Evolutionary conservation across 2,888 invertebrate species (phyloP), one percentile per base, ranked within the genome.

Genomic region (Lasiommata megera): DNA sequence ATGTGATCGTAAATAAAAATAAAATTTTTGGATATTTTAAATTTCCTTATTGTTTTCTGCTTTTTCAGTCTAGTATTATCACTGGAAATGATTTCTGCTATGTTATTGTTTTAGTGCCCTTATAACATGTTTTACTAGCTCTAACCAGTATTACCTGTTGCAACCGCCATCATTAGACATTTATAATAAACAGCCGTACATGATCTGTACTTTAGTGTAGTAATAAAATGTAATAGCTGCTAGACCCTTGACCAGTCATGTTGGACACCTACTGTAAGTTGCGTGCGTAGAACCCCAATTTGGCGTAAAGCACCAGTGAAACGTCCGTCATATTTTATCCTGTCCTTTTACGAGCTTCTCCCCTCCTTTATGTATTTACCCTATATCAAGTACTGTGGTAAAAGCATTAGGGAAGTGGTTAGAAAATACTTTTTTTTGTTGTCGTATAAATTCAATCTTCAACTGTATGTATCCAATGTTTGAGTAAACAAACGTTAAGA

Each of bases 181-280:
- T 46, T 11, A 31, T 6, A 43, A 43, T 43, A 12, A 11, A 28
- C 2, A 8, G 16, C 31, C 29, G 29, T 31, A 29, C 6, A 5
- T 23, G 5, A 3, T 23, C 46, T 17, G 12, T 31, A 23, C 41
- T 28, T 54, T 40, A 52, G n/a, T 47, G 46, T 34, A 38, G 51
- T 54, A 50, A 57, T 61, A 54, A 54, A 58, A 17, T 29, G 43
- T 34, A 47, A 43, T 58, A 43, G 23, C 28, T 54, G 7, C 16
- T 44, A 12, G 8, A 29, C 31, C 31, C 16, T 36, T 53, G 43
- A 38, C 23, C 51, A 47, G 60, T 53, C 29, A 38, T 40, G 48
- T 56, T 52, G 31, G 23, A n/a, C n/a, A 55, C 29, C 43, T 50
- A 44, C 18, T 43, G 47, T 50, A 58, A 38, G 58, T 56, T 61